phyloP scores from a whole-genome alignment of 2,797 vertebrate genomes.

The Glyptemys insculpta region DNA sequence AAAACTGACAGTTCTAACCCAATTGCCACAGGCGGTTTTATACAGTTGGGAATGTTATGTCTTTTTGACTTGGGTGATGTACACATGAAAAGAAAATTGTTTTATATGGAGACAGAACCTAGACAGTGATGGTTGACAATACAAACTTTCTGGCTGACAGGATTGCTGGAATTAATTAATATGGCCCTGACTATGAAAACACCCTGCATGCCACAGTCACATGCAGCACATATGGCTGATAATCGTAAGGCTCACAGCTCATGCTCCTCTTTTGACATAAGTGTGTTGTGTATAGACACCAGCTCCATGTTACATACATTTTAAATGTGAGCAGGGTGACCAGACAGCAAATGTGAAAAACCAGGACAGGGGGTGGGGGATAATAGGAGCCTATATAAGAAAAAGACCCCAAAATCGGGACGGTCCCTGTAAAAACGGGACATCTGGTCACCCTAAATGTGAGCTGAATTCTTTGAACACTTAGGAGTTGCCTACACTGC shows the following conservation, averaged over 20 bases:
- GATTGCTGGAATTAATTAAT: slow-evolving; percentile 39
- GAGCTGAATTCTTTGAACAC: slow-evolving; percentile 13
- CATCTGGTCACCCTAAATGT: not conserved
- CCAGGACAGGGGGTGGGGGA: too few species aligned
- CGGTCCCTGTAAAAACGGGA: too few species aligned
- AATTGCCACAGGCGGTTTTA: slow-evolving; percentile 67
- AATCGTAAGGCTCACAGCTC: slow-evolving; percentile 10
- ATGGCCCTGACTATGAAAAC: not conserved
- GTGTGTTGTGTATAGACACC: not conserved
- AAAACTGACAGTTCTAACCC: slow-evolving; percentile 75
- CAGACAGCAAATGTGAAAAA: too few species aligned
- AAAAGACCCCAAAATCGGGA: too few species aligned
- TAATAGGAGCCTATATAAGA: too few species aligned
- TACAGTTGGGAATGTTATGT: slow-evolving; percentile 65
- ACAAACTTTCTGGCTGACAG: slow-evolving; percentile 40
- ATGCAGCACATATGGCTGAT: not conserved
- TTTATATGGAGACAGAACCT: slow-evolving; percentile 59
- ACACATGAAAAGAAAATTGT: slow-evolving; percentile 74
- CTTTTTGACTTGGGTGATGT: slow-evolving; percentile 71
- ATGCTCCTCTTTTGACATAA: slow-evolving; percentile 1
- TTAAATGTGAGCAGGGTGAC: not conserved
- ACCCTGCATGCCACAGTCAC: not conserved
- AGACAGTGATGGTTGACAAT: slow-evolving; percentile 54
- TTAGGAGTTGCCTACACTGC: not conserved
- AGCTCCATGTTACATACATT: not conserved